Percentiles rank a stretch among this genome's conserved stretches.
These are phyloP conservation scores for Chondrilla cf. caribensis DNA, from an alignment of 37 sponge, comb jelly and placozoan species.

Conservation along the genomic window DNA sequence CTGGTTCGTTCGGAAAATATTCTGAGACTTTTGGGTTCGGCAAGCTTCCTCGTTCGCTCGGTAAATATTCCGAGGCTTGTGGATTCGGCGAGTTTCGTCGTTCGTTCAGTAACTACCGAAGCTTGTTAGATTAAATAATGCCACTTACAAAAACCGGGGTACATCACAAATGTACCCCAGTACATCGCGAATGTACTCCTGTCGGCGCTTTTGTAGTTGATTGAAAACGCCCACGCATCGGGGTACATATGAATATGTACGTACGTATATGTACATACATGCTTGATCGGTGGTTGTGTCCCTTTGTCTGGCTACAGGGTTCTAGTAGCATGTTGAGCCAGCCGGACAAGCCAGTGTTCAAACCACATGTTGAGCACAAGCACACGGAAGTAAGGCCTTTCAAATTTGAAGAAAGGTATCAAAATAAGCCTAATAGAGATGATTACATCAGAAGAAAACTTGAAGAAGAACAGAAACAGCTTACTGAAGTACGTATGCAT, in stretches of 20 bases:
- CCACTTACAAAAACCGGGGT: no score
- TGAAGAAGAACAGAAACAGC: neutral
- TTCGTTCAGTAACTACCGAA: no score
- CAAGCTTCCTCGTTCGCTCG: no score
- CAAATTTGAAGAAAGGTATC: conserved; percentile 57
- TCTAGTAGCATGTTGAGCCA: neutral
- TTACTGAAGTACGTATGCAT: conserved; percentile 7
- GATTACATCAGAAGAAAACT: conserved; percentile 2
- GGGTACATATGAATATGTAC: neutral
- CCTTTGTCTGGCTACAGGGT: neutral
- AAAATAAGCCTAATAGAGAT: conserved; percentile 34
- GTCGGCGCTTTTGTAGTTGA: no score
- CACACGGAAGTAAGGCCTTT: conserved; percentile 48
- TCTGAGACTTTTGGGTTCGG: no score
- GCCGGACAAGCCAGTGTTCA: conserved; percentile 27
- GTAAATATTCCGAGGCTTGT: no score
- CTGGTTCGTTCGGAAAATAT: no score
- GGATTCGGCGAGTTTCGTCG: no score
- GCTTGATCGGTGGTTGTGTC: neutral
- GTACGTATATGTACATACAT: neutral
- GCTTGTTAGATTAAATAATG: no score
- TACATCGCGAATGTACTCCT: no score
- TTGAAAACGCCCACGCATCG: no score
- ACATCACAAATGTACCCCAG: no score
- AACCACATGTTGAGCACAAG: conserved; percentile 42